These are phyloP conservation scores for Epinephelus fuscoguttatus DNA, from an alignment of 2,113 vertebrate species.

Conservation along the genomic window DNA sequence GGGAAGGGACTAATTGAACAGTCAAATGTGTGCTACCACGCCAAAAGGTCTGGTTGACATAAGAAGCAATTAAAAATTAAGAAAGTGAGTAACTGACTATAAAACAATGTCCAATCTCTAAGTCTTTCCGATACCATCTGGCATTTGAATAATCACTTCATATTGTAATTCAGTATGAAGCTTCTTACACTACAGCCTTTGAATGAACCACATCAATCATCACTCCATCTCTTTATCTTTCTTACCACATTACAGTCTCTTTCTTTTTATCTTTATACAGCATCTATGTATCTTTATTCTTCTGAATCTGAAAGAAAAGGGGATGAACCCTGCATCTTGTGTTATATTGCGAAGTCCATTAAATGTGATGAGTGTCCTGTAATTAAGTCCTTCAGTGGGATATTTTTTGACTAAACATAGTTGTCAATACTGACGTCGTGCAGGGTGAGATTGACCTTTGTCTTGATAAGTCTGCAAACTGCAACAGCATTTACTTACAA, in stretches of 20 bases:
- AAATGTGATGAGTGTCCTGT: conserved; percentile 34
- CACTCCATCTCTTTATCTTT: conserved; percentile 47
- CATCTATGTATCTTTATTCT: conserved; percentile 20
- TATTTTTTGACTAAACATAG: conserved; percentile 49
- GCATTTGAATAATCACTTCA: conserved; percentile 67
- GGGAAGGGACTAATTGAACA: neutral
- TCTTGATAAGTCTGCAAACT: conserved; percentile 49
- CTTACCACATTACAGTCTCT: conserved; percentile 44
- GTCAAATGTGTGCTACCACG: neutral
- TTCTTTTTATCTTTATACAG: conserved; percentile 19
- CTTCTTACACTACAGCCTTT: conserved; percentile 56
- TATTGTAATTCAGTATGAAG: conserved; percentile 67
- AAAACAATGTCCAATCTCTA: conserved; percentile 37
- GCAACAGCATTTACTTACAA: conserved; percentile 48
- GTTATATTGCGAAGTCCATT: conserved; percentile 21
- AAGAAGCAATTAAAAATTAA: conserved; percentile 24
- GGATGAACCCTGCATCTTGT: conserved; percentile 15
- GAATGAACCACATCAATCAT: conserved; percentile 59
- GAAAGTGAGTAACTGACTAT: conserved; percentile 44
- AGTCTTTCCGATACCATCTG: conserved; percentile 33
- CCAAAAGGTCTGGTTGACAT: conserved; percentile 35
- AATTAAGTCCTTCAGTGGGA: conserved; percentile 40
- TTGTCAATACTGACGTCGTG: conserved; percentile 23
- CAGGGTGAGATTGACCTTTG: conserved; percentile 9
- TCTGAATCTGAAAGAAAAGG: conserved; percentile 30